Evolutionary conservation across 2,113 vertebrate species (phyloP).

Genomic region (Phalacrocorax carbo): DNA sequence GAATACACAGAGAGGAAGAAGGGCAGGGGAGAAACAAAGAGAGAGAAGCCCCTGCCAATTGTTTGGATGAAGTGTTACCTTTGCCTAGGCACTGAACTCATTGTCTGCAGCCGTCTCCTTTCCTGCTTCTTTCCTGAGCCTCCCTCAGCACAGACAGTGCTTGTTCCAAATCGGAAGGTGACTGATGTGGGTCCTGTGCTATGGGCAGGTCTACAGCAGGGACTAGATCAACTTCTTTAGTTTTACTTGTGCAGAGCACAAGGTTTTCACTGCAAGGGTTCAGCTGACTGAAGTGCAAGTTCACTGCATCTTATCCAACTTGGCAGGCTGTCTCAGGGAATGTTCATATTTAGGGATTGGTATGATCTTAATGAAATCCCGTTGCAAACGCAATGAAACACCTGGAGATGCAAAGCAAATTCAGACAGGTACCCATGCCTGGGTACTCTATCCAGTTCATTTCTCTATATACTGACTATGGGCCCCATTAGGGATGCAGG

Average conservation of each 20-base stretch:
- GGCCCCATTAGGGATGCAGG: background rate
- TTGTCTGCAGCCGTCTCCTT: conserved; percentile 13
- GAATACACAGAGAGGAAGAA: conserved; percentile 24
- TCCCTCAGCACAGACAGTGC: conserved; percentile 8
- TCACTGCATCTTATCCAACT: background rate
- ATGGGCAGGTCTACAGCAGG: background rate
- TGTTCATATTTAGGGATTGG: background rate
- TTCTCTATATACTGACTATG: background rate
- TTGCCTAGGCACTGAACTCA: conserved; percentile 25
- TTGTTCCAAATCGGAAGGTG: conserved; percentile 32
- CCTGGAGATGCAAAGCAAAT: background rate
- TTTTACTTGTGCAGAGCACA: background rate
- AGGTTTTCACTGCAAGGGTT: background rate
- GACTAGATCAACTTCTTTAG: background rate
- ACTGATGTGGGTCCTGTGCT: background rate
- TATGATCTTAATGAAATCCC: background rate
- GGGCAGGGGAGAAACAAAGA: conserved; percentile 15
- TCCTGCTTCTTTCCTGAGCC: conserved; percentile 47
- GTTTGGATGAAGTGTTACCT: conserved; percentile 4
- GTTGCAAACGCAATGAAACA: background rate
- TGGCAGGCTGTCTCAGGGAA: background rate
- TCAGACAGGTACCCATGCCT: background rate
- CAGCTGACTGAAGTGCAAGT: background rate
- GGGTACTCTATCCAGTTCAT: background rate
- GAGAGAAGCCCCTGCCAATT: conserved; percentile 12